These are phyloP conservation scores for Bombus picipes DNA, from an alignment of 1,140 invertebrate genomes.

Conservation along the genomic window DNA sequence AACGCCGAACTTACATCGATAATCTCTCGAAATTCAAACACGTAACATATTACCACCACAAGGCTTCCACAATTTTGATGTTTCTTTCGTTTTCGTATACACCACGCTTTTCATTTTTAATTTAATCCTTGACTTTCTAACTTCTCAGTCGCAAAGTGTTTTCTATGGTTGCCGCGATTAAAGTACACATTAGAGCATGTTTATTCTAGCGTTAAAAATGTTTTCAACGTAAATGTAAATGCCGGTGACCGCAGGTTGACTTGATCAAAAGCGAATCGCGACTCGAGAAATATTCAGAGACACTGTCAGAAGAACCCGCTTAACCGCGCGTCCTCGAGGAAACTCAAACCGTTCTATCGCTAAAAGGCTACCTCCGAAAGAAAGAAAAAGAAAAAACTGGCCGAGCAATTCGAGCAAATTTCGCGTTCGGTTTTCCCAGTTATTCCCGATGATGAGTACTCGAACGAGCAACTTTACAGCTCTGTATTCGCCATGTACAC, in stretches of 20 bases:
- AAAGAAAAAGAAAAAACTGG: not conserved
- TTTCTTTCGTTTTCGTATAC: not conserved
- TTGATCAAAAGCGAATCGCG: not conserved
- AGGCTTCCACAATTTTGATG: not conserved
- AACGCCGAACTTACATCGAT: not conserved
- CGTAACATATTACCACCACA: not conserved
- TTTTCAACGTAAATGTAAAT: no score
- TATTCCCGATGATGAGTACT: slow-evolving; percentile 9
- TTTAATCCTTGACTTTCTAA: not conserved
- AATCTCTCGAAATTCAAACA: not conserved
- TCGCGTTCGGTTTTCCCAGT: not conserved
- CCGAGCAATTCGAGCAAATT: not conserved
- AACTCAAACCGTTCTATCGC: not conserved
- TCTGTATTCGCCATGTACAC: not conserved
- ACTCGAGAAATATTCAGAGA: not conserved
- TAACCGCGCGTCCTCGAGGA: not conserved
- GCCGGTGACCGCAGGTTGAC: no score
- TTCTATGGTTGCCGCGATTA: not conserved
- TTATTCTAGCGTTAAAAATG: no score
- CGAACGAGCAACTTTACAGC: slow-evolving; percentile 15
- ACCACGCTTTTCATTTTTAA: not conserved
- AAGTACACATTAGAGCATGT: no score
- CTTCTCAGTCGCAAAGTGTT: not conserved
- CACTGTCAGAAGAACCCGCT: not conserved
- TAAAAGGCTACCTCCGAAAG: not conserved